Conservation (phyloP, 2,113 vertebrate genomes). For the Phainopepla nitens region DNA sequence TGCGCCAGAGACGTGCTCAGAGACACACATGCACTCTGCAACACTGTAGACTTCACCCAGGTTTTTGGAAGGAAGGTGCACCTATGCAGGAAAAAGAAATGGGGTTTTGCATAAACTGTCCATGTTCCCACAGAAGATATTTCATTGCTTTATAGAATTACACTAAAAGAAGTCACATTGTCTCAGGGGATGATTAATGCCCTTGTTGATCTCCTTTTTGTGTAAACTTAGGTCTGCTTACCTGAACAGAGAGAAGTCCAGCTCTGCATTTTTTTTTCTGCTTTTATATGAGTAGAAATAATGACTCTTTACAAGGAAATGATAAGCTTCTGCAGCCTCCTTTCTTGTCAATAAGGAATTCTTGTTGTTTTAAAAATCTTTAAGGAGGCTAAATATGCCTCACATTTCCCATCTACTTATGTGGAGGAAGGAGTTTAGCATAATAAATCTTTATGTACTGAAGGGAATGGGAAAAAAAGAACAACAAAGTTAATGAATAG, state of each 20-base stretch:
- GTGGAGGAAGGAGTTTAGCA: background rate
- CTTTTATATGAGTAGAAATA: background rate
- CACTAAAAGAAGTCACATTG: background rate
- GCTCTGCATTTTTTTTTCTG: background rate
- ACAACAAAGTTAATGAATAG: background rate
- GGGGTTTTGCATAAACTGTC: background rate
- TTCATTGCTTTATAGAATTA: background rate
- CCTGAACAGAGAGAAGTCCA: background rate
- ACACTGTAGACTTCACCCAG: background rate
- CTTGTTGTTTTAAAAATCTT: background rate
- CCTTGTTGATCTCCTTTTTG: background rate
- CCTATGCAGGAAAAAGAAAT: background rate
- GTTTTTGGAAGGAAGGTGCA: background rate
- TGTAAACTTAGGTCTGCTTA: background rate
- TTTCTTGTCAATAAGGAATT: background rate
- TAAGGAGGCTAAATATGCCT: background rate
- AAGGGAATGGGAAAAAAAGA: background rate
- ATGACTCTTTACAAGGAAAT: background rate
- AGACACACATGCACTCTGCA: fast-evolving
- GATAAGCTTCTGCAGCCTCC: background rate
- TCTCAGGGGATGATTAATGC: background rate
- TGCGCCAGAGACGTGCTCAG: fast-evolving
- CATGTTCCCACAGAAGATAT: background rate
- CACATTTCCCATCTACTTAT: background rate
- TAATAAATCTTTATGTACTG: background rate